Percentiles rank a stretch among this genome's conserved stretches.
Evolutionary conservation across 2,797 vertebrate genomes (phyloP).

Genomic region (Craterocephalus amniculus): DNA sequence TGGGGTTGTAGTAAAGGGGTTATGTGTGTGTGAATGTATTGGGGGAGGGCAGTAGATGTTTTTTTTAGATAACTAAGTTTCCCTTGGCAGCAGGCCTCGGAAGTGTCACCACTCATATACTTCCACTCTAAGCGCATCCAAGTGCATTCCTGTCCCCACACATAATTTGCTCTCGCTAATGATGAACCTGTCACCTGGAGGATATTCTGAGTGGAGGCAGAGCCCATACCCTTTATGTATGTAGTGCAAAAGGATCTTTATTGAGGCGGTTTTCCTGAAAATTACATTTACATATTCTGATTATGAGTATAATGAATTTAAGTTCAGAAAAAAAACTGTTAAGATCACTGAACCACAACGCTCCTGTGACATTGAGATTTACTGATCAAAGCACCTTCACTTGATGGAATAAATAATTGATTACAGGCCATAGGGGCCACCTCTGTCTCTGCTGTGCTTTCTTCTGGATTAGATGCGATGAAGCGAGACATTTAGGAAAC

Average conservation of each 20-base stretch:
- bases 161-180: constrained; percentile 64
- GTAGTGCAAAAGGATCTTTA: background rate
- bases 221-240: background rate
- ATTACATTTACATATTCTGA: background rate
- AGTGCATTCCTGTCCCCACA: constrained; percentile 58
- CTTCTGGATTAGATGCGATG: constrained; percentile 62
- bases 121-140: constrained; percentile 66
- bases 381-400: constrained; percentile 68
- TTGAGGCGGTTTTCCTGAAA: background rate
- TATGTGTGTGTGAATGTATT: constrained; percentile 15
- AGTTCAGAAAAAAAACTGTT: constrained; percentile 2
- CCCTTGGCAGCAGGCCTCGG: constrained; percentile 73
- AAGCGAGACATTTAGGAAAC: constrained; percentile 59
- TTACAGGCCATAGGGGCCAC: constrained; percentile 70
- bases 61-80: constrained; percentile 73
- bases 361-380: constrained; percentile 56
- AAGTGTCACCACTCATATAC: constrained; percentile 76
- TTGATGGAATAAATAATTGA: constrained; percentile 77
- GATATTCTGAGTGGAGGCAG: constrained; percentile 22
- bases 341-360: constrained; percentile 29
- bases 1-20: constrained; percentile 28
- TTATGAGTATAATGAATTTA: background rate
- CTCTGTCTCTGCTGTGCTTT: constrained; percentile 61
- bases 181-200: constrained; percentile 66
- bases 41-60: constrained; percentile 28